These are phyloP conservation scores for Diuraphis noxia DNA, from an alignment of 1,140 invertebrate species.

Conservation along the genomic window DNA sequence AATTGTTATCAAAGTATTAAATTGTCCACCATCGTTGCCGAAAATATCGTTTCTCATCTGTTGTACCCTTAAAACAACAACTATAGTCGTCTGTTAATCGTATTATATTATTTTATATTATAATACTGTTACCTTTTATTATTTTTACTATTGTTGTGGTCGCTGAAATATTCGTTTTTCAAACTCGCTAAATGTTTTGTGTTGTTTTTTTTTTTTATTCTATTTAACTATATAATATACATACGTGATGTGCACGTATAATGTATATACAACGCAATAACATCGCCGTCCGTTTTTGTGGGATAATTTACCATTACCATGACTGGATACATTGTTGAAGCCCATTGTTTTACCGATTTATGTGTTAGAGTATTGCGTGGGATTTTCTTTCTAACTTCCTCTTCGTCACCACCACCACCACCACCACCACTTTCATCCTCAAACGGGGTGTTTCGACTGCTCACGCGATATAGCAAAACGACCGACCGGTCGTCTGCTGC, in stretches of 20 bases:
- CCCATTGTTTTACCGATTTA: constrained; percentile 14
- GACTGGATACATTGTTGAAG: background rate
- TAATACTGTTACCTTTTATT: too few species aligned
- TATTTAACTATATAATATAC: background rate
- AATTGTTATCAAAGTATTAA: background rate
- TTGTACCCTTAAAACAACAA: background rate
- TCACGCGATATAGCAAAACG: background rate
- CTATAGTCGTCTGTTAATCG: background rate
- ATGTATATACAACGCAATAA: background rate
- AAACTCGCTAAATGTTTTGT: background rate
- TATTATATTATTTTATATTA: background rate
- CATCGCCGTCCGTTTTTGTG: background rate
- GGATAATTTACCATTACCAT: background rate
- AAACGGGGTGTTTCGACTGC: background rate
- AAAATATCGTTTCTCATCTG: background rate
- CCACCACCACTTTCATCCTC: too few species aligned
- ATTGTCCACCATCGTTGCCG: too few species aligned
- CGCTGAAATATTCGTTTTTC: background rate
- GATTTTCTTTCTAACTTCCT: background rate
- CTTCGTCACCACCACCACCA: background rate
- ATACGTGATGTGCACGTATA: background rate
- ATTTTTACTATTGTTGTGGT: background rate
- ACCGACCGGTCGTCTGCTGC: background rate
- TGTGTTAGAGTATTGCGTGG: background rate
- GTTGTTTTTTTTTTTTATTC: background rate